Percentiles rank a stretch among this genome's conserved stretches.
Evolutionary conservation across 2,888 invertebrate species (phyloP).

Genomic region (Drosophila silvestris): DNA sequence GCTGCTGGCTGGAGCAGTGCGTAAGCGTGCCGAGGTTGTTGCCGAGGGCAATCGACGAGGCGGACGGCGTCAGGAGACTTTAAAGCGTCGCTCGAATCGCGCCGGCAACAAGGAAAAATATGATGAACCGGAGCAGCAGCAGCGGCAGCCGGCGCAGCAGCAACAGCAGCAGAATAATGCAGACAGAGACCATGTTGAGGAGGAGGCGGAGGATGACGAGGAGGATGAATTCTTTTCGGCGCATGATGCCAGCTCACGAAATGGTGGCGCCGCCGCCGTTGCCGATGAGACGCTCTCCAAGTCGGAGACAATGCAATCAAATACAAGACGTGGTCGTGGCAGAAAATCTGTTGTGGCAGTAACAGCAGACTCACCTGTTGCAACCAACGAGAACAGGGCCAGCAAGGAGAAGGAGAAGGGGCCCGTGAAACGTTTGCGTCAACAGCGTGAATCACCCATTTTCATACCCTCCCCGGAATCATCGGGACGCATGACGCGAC

Average conservation of each 20-base stretch:
- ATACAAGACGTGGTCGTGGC: slow-evolving; percentile 65
- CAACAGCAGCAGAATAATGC: slow-evolving; percentile 7
- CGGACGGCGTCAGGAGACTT: slow-evolving; percentile 77
- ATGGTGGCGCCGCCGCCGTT: slow-evolving; percentile 51
- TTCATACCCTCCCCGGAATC: slow-evolving; percentile 84
- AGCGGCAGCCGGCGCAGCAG: slow-evolving; percentile 4
- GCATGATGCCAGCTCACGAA: slow-evolving; percentile 70
- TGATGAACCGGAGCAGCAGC: slow-evolving; percentile 30
- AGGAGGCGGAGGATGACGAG: slow-evolving; percentile 68
- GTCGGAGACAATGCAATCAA: slow-evolving; percentile 45
- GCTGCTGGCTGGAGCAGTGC: slow-evolving; percentile 86
- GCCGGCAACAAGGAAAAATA: slow-evolving; percentile 65
- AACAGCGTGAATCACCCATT: slow-evolving; percentile 84
- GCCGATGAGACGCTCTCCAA: slow-evolving; percentile 48
- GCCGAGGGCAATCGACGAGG: slow-evolving; percentile 83
- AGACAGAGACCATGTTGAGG: slow-evolving; percentile 17
- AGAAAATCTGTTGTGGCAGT: slow-evolving; percentile 45
- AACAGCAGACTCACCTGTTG: slow-evolving; percentile 26
- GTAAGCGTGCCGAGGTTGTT: slow-evolving; percentile 86
- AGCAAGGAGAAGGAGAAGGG: slow-evolving; percentile 56
- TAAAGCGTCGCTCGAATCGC: slow-evolving; percentile 83
- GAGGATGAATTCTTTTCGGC: slow-evolving; percentile 77
- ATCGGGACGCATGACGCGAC: slow-evolving; percentile 84
- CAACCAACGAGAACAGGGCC: slow-evolving; percentile 36
- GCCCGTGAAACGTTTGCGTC: slow-evolving; percentile 79